Evolutionary conservation across 1,140 invertebrate species (phyloP).

Genomic region (Periplaneta americana): DNA sequence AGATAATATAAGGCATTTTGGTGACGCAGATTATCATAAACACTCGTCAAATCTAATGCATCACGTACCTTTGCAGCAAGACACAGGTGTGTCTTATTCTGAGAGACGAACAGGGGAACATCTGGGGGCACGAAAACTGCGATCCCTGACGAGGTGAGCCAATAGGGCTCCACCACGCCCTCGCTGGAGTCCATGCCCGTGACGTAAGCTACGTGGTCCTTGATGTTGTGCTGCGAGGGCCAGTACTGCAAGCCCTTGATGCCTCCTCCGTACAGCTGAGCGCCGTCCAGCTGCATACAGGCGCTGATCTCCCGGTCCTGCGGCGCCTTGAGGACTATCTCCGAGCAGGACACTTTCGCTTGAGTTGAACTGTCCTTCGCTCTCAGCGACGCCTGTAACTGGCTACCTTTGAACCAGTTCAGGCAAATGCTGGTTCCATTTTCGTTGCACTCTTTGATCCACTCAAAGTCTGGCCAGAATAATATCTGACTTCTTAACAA

Average conservation of each 20-base stretch:
- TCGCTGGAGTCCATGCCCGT: background rate
- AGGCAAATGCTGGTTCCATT: background rate
- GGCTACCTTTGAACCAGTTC: background rate
- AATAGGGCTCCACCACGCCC: conserved; percentile 67
- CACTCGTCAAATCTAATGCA: no score
- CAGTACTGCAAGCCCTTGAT: conserved; percentile 7
- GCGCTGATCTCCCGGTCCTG: background rate
- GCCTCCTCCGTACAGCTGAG: conserved; percentile 1
- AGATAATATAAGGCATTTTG: no score
- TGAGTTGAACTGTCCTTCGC: background rate
- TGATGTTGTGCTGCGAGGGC: background rate
- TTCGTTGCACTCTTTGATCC: background rate
- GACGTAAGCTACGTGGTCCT: background rate
- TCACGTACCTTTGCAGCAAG: conserved; percentile 39
- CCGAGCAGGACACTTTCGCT: background rate
- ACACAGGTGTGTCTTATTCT: conserved; percentile 43
- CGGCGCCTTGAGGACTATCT: background rate
- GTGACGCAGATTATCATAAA: no score
- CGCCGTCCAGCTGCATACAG: conserved; percentile 1
- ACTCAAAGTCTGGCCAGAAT: background rate
- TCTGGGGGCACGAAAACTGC: conserved; percentile 54
- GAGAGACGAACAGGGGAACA: conserved; percentile 64
- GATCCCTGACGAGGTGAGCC: conserved; percentile 63
- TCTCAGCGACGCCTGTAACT: background rate
- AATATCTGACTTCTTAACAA: background rate